Evolutionary conservation across 2,113 vertebrate genomes (phyloP).

Genomic region (Hemibagrus wyckioides): DNA sequence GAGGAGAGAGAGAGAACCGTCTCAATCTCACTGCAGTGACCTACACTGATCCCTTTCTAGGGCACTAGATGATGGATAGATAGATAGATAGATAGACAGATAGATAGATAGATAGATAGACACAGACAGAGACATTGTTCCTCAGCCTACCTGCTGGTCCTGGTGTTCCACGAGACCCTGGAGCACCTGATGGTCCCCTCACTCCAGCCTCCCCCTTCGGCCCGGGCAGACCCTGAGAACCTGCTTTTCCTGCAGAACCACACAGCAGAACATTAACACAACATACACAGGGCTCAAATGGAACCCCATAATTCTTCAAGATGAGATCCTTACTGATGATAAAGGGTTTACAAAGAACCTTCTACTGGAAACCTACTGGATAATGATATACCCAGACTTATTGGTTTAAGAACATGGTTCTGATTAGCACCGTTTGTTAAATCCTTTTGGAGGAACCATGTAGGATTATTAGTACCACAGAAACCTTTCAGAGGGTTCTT

Average conservation of each 20-base stretch:
- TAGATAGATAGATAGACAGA: not conserved
- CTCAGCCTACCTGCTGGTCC: constrained; percentile 81
- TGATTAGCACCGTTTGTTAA: not conserved
- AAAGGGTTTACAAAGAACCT: not conserved
- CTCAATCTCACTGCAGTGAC: not conserved
- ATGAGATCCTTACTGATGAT: not conserved
- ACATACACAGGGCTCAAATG: not conserved
- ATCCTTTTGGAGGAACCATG: not conserved
- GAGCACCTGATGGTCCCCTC: constrained; percentile 74
- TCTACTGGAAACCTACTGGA: not conserved
- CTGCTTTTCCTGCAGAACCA: constrained; percentile 67
- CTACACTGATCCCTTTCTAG: not conserved
- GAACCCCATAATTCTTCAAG: not conserved
- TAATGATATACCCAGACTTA: not conserved
- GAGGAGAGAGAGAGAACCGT: not conserved
- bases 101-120: not conserved
- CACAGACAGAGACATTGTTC: not conserved
- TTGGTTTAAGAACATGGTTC: not conserved
- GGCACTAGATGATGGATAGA: not conserved
- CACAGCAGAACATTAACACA: constrained; percentile 34
- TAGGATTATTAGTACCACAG: not conserved
- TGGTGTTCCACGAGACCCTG: constrained; percentile 75
- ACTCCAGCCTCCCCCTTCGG: constrained; percentile 78
- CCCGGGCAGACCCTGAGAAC: constrained; percentile 73
- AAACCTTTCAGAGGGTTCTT: not conserved